phyloP scores from a whole-genome alignment of 2,113 vertebrate species.

The Regulus satrapa region DNA sequence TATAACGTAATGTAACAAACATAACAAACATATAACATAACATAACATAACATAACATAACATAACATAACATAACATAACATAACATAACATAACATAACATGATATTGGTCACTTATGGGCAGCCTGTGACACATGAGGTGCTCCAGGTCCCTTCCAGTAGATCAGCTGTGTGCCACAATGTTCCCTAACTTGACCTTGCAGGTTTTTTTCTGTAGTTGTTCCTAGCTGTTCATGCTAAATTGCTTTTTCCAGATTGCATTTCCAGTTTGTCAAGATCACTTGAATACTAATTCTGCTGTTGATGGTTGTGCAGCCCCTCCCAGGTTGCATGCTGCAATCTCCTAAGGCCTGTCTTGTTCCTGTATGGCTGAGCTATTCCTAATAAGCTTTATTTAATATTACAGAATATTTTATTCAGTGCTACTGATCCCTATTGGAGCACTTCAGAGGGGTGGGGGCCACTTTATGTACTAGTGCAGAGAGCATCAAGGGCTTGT shows the following conservation, averaged over 20 bases:
- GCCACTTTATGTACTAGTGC: neutral
- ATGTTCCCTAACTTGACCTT: neutral
- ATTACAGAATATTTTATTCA: neutral
- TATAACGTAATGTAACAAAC: too few relatives aligned
- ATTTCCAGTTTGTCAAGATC: slow-evolving; percentile 41
- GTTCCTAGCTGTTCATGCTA: neutral
- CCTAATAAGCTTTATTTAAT: neutral
- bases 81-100: too few relatives aligned
- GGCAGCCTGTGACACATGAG: neutral
- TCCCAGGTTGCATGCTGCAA: slow-evolving; percentile 15
- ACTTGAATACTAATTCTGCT: neutral
- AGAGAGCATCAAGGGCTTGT: neutral
- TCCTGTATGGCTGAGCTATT: neutral
- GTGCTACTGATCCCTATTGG: neutral
- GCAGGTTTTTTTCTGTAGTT: neutral
- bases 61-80: neutral
- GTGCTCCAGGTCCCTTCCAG: neutral
- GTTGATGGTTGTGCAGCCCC: neutral
- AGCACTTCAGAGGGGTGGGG: neutral
- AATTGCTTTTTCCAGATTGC: neutral
- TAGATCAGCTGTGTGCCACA: neutral
- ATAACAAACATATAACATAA: too few relatives aligned
- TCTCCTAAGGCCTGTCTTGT: neutral
- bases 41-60: neutral
- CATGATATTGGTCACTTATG: neutral